phyloP scores from a whole-genome alignment of 2,113 vertebrate species.

The Felis chaus region DNA sequence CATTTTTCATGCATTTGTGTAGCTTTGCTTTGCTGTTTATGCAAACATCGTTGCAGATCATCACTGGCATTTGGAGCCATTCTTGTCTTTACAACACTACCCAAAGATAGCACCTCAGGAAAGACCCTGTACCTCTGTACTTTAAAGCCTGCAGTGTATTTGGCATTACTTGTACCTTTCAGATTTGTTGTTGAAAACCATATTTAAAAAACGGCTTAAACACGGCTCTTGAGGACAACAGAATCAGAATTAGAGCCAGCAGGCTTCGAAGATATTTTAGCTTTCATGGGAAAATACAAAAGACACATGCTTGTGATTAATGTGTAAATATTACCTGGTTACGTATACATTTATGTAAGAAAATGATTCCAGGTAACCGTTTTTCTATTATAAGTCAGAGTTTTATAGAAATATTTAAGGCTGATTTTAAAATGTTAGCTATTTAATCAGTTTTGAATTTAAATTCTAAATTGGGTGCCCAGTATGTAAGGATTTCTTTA shows the following conservation, averaged over 20 bases:
- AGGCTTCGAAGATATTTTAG: neutral
- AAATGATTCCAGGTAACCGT: neutral
- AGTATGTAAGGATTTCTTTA: neutral
- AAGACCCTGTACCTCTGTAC: neutral
- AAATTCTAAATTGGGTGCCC: neutral
- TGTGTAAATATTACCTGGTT: neutral
- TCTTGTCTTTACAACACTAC: neutral
- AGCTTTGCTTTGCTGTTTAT: neutral
- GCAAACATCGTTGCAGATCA: neutral
- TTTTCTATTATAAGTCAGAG: neutral
- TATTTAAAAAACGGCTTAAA: neutral
- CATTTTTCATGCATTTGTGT: neutral
- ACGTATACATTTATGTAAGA: neutral
- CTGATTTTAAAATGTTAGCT: neutral
- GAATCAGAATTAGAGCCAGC: neutral
- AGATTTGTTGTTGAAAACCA: neutral
- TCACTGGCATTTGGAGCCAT: neutral
- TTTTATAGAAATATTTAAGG: neutral
- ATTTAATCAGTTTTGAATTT: conserved; percentile 36
- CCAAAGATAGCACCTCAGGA: neutral
- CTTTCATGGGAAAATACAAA: neutral
- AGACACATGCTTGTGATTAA: neutral
- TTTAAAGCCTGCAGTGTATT: neutral
- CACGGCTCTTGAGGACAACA: neutral
- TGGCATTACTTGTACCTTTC: neutral